Percentiles rank a stretch among this genome's conserved stretches.
phyloP scores from a whole-genome alignment of 2,113 vertebrate species.

The Nymphicus hollandicus region DNA sequence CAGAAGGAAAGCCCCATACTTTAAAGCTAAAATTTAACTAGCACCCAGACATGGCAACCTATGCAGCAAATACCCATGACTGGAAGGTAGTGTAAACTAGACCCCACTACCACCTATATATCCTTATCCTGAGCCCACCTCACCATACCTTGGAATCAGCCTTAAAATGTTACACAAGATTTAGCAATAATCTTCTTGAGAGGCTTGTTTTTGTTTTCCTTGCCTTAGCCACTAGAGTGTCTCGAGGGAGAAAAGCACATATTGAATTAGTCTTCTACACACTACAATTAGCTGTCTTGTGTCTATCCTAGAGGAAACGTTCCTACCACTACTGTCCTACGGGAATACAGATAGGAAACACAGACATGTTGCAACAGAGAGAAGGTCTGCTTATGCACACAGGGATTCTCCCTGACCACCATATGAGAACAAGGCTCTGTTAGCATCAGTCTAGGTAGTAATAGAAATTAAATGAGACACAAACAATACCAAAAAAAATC shows the following conservation, averaged over 20 bases:
- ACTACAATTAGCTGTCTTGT: not conserved
- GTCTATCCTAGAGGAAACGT: not conserved
- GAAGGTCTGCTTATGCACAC: not conserved
- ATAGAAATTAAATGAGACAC: not conserved
- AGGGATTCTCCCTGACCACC: not conserved
- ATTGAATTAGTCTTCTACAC: not conserved
- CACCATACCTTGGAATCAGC: not conserved
- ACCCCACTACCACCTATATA: not conserved
- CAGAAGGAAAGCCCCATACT: not conserved
- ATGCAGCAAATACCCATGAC: accelerated
- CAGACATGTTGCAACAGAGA: accelerated
- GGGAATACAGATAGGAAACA: not conserved
- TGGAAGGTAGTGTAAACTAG: not conserved
- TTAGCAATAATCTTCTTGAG: not conserved
- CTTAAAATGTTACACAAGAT: not conserved
- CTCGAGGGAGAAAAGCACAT: not conserved
- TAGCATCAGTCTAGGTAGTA: not conserved
- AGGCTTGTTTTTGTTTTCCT: not conserved
- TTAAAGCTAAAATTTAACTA: not conserved
- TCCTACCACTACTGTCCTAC: not conserved
- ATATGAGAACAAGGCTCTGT: not conserved
- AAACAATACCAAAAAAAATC: not conserved
- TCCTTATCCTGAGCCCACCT: not conserved
- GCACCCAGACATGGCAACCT: accelerated
- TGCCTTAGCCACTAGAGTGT: not conserved